These are phyloP conservation scores for Phasianus colchicus DNA, from an alignment of 2,113 vertebrate species.

Conservation along the genomic window DNA sequence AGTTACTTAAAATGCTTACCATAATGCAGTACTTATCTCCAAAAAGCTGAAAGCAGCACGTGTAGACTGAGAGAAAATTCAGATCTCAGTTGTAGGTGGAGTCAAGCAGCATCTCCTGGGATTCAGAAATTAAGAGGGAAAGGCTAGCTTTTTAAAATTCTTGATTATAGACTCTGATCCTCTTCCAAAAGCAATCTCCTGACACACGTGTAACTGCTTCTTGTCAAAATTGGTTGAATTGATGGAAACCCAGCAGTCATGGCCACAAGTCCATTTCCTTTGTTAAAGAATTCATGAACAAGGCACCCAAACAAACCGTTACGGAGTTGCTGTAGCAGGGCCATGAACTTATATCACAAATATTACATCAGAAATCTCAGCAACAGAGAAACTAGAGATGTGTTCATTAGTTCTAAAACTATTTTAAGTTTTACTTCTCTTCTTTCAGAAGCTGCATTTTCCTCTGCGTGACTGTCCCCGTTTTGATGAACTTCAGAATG, in stretches of 20 bases:
- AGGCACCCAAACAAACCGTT: background rate
- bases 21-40: background rate
- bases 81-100: background rate
- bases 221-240: background rate
- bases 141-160: background rate
- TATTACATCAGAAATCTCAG: background rate
- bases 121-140: background rate
- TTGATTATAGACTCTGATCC: background rate
- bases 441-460: conserved; percentile 73
- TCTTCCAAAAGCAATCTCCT: background rate
- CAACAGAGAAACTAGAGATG: background rate
- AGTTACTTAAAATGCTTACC: background rate
- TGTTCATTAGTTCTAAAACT: background rate
- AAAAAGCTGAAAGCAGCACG: background rate
- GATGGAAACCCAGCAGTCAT: background rate
- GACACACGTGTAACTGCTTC: background rate
- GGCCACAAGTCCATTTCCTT: background rate
- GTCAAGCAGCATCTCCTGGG: background rate
- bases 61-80: background rate
- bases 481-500: conserved; percentile 71
- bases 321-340: background rate
- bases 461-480: conserved; percentile 74
- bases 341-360: background rate
- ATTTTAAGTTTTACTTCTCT: background rate
- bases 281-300: background rate